phyloP scores from a whole-genome alignment of 2,888 invertebrate genomes.

The Leucophora obtusa region DNA sequence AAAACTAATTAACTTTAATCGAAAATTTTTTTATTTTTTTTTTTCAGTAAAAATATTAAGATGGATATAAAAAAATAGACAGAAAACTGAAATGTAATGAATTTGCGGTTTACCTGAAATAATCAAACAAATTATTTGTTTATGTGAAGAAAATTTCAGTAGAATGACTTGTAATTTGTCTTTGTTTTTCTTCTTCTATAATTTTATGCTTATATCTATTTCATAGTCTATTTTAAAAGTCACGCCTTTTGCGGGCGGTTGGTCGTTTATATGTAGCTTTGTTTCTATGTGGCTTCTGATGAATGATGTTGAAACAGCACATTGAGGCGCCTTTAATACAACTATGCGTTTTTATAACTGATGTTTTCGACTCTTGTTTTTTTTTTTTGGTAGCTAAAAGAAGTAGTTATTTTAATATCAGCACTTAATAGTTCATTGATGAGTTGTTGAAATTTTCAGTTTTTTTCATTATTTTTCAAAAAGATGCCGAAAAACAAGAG shows the following conservation, averaged over 20 bases:
- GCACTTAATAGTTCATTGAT: slow-evolving; percentile 65
- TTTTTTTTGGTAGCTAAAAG: slow-evolving; percentile 20
- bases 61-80: slow-evolving; percentile 3
- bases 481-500: slow-evolving; percentile 30
- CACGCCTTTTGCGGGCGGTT: slow-evolving; percentile 59
- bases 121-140: slow-evolving; percentile 48
- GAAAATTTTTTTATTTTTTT: slow-evolving; percentile 27
- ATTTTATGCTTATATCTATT: slow-evolving; percentile 7
- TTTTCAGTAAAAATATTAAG: neutral
- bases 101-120: slow-evolving; percentile 59
- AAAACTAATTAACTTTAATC: slow-evolving; percentile 64
- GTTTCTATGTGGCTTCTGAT: slow-evolving; percentile 26
- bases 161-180: slow-evolving; percentile 58
- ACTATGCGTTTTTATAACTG: slow-evolving; percentile 3
- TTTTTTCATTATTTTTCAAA: slow-evolving; percentile 7
- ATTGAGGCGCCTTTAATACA: slow-evolving; percentile 32
- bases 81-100: slow-evolving; percentile 52
- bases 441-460: slow-evolving; percentile 65
- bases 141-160: slow-evolving; percentile 39
- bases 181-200: slow-evolving; percentile 9
- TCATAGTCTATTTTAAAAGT: slow-evolving; percentile 49
- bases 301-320: slow-evolving; percentile 8
- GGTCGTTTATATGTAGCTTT: slow-evolving; percentile 39
- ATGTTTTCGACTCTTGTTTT: neutral
- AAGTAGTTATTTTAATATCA: slow-evolving; percentile 49